phyloP scores from a whole-genome alignment of 2,113 vertebrate genomes.

The Holacanthus passer region DNA sequence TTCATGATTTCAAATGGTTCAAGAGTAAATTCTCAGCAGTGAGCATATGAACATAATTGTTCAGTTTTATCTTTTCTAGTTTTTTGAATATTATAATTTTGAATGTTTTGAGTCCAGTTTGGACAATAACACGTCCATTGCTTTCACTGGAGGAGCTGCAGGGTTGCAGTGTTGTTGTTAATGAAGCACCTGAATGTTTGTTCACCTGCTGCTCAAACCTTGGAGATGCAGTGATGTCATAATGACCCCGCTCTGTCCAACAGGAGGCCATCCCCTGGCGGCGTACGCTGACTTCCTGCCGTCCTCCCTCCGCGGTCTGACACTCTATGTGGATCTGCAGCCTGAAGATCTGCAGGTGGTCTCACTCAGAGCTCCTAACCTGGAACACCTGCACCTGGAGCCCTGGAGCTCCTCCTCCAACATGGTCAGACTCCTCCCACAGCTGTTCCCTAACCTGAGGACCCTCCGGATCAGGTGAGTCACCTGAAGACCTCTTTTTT shows the following conservation, averaged over 20 bases:
- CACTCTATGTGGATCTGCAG: conserved; percentile 62
- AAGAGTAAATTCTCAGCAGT: no score
- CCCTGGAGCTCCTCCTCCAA: conserved; percentile 65
- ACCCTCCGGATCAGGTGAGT: conserved; percentile 62
- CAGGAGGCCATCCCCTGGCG: conserved; percentile 68
- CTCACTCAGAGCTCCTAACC: conserved; percentile 25
- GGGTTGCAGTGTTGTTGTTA: neutral
- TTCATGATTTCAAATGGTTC: no score
- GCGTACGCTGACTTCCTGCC: conserved; percentile 58
- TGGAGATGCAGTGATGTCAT: no score
- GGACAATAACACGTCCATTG: no score
- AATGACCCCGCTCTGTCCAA: neutral
- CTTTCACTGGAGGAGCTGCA: no score
- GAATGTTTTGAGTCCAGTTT: no score
- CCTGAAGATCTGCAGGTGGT: conserved; percentile 58
- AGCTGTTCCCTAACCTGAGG: conserved; percentile 64
- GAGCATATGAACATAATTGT: no score
- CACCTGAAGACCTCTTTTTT: neutral
- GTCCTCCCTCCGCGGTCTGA: conserved; percentile 58
- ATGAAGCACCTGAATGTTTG: neutral
- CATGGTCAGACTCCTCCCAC: conserved; percentile 56
- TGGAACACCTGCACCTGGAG: conserved; percentile 70
- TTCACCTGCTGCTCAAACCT: neutral
- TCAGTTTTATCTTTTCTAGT: no score
- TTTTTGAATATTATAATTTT: no score